Base-by-base conservation (phyloP, 2,888 invertebrate species). In the Baccha elongata region DNA sequence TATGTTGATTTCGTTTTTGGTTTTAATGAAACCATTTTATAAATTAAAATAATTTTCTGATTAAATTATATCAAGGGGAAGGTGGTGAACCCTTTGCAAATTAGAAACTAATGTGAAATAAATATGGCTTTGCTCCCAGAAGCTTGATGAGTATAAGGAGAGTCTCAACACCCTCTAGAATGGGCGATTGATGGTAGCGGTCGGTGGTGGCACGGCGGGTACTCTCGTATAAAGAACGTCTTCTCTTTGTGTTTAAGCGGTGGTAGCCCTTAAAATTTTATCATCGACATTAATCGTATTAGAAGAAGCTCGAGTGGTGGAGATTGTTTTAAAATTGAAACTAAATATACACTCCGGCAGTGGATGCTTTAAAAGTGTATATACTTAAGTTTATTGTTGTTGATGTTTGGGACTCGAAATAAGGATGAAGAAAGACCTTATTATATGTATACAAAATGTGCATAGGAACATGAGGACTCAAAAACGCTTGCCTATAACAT, bases 11-110 rank as follows among this genome's bases (percentile, higher is more conserved):
- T 15, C 17, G 29, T 68, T 80, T 65, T 62, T 11, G 23, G 53
- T 76, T 68, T 67, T 55, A 83, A 78, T 78, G 74, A 83, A 78
- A 83, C 78, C 83, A 73, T 83, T 78, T 68, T 64, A 55, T 73
- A 73, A 83, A 83, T 83, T 83, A 73, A 83, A 73, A 78, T 83
- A 78, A 83, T 78, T 76, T 78, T 83, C 83, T 83, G 83, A 83
- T 78, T 83, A 83, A 78, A 83, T 62, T 62, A 48, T 55, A 50
- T 26, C 29, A 44, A 73, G 67, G 46, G 37, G 44, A 35, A 55
- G 48, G 26, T 40, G 67, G 62, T 67, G 64, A 83, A 72, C 83
- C 83, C 72, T 78, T 74, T 60, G 83, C 76, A 83, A 83, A 83
- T 83, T 83, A 78, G 72, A 78, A 78, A 72, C 72, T 78, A 83